Evolutionary conservation across 1,140 invertebrate species (phyloP).

Genomic region (Drosophila bifasciata): DNA sequence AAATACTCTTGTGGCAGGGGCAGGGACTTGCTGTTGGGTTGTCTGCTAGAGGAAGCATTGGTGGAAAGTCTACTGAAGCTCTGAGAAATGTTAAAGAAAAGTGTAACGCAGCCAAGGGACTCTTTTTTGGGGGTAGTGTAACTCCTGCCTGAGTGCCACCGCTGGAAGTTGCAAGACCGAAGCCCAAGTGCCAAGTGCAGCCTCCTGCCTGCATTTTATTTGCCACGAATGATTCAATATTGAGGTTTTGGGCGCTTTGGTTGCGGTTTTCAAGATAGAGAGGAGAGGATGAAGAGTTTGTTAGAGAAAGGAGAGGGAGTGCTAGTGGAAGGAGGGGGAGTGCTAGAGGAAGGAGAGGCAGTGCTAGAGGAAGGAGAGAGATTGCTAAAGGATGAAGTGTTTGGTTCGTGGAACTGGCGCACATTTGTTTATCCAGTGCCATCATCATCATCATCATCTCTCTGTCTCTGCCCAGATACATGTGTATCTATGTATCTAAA

Average conservation of each 20-base stretch:
- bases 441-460: no score
- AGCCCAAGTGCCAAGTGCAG: no score
- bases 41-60: no score
- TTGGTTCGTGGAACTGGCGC: slow-evolving; percentile 65
- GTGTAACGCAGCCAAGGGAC: no score
- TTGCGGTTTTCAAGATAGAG: slow-evolving; percentile 29
- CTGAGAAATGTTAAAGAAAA: no score
- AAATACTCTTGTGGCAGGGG: background rate
- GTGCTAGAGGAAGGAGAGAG: background rate
- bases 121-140: background rate
- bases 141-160: no score
- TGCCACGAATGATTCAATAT: slow-evolving; percentile 62
- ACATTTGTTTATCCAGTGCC: slow-evolving; percentile 29
- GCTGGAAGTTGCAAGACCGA: no score
- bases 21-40: no score
- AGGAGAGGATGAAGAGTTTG: background rate
- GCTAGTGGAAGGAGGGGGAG: background rate
- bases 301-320: background rate
- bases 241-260: slow-evolving; percentile 37
- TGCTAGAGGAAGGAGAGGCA: background rate
- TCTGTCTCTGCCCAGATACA: slow-evolving; percentile 11
- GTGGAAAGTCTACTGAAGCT: no score
- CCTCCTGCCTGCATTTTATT: slow-evolving; percentile 56
- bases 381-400: no score
- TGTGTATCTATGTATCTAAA: slow-evolving; percentile 50